These are phyloP conservation scores for Nycticebus coucang DNA, from an alignment of 2,113 vertebrate genomes.

Conservation along the genomic window DNA sequence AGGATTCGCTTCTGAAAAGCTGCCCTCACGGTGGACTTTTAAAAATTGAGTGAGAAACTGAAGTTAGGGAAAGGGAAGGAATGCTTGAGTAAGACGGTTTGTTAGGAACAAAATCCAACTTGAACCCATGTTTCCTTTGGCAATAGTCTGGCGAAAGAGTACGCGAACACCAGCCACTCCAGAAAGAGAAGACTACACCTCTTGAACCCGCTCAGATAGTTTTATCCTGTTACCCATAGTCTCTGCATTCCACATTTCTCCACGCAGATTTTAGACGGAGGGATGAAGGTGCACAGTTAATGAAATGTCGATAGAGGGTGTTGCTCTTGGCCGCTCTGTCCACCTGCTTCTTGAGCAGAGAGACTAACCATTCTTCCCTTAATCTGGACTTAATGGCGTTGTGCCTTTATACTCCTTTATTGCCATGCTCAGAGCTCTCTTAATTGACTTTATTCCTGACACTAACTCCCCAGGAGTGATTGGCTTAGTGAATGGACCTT, in stretches of 20 bases:
- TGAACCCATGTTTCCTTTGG: neutral
- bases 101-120: neutral
- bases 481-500: neutral
- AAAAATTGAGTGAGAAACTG: too few species aligned
- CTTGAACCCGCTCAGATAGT: neutral
- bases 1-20: neutral
- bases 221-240: accelerated
- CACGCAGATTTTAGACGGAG: neutral
- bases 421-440: neutral
- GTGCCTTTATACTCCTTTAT: too few species aligned
- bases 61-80: neutral
- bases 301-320: neutral
- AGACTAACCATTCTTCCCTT: too few species aligned
- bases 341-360: neutral
- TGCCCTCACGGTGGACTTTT: neutral
- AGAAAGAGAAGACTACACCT: neutral
- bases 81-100: too few species aligned
- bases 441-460: neutral
- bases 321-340: accelerated
- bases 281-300: accelerated
- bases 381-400: neutral
- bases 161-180: neutral
- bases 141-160: neutral
- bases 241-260: accelerated
- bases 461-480: neutral